phyloP scores from a whole-genome alignment of 1,140 invertebrate species.

The Delia radicum region DNA sequence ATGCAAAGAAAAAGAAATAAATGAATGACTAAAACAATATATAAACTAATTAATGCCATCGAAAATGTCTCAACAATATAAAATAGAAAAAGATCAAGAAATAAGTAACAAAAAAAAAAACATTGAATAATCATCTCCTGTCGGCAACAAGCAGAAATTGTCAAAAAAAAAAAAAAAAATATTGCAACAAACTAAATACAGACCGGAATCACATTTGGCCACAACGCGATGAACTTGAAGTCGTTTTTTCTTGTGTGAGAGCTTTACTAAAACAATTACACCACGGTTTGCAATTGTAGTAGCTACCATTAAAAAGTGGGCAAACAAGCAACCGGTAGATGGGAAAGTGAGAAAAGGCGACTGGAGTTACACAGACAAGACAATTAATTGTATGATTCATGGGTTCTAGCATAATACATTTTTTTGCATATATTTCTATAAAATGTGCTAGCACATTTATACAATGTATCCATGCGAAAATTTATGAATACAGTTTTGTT shows the following conservation, averaged over 20 bases:
- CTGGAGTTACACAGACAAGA: too few relatives aligned
- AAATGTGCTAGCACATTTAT: not conserved
- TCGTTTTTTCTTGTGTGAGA: not conserved
- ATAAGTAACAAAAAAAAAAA: not conserved
- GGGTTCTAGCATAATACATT: too few relatives aligned
- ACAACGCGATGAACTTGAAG: not conserved
- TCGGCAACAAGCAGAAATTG: not conserved
- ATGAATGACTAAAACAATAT: not conserved
- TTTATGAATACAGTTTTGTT: not conserved
- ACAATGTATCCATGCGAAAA: not conserved
- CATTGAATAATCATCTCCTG: not conserved
- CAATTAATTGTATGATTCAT: too few relatives aligned
- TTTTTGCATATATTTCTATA: too few relatives aligned
- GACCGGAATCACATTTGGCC: not conserved
- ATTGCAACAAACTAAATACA: not conserved
- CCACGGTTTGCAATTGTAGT: not conserved
- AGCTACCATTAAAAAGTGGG: not conserved
- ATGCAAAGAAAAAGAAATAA: not conserved
- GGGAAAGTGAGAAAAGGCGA: too few relatives aligned
- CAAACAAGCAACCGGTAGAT: not conserved
- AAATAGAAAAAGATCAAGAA: not conserved
- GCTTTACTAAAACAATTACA: not conserved
- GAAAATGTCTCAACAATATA: not conserved
- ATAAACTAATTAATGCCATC: too few relatives aligned
- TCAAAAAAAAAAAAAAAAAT: not conserved